These are phyloP conservation scores for Helleia helle DNA, from an alignment of 2,888 invertebrate genomes.

Conservation along the genomic window DNA sequence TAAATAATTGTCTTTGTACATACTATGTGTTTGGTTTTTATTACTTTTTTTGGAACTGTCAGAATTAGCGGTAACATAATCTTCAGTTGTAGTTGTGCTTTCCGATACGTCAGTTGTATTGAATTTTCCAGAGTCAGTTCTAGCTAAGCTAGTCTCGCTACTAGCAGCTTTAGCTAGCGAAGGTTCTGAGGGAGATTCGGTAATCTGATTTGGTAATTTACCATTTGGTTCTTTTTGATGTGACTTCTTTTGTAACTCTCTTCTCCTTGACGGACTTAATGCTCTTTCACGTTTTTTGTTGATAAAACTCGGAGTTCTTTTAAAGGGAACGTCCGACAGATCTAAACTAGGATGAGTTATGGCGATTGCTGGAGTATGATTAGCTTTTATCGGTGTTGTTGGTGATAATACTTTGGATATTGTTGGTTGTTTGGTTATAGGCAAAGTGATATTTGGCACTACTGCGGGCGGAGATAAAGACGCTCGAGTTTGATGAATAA, in stretches of 20 bases:
- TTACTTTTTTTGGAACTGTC: conserved; percentile 80
- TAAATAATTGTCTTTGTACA: conserved; percentile 24
- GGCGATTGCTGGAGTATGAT: conserved; percentile 71
- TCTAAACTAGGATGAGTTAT: conserved; percentile 73
- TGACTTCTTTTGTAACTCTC: conserved; percentile 56
- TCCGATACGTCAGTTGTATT: conserved; percentile 88
- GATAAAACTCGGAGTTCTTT: conserved; percentile 63
- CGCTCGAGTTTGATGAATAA: conserved; percentile 41
- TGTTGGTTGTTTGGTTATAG: conserved; percentile 65
- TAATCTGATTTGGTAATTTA: conserved; percentile 47
- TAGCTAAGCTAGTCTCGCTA: conserved; percentile 70
- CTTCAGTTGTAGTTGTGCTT: conserved; percentile 88
- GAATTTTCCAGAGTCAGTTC: conserved; percentile 82
- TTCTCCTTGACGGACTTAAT: conserved; percentile 64
- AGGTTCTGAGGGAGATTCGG: conserved; percentile 51
- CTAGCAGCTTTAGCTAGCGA: conserved; percentile 44
- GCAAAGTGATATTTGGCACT: conserved; percentile 53
- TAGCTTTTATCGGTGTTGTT: conserved; percentile 40
- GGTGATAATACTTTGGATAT: conserved; percentile 48
- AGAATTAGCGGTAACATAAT: conserved; percentile 90
- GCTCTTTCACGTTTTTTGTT: conserved; percentile 69
- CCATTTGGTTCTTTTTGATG: conserved; percentile 59
- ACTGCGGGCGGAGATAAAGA: conserved; percentile 64
- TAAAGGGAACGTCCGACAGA: conserved; percentile 61
- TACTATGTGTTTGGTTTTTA: conserved; percentile 59